A percentile compares a stretch with the other conserved stretches of the same genome.
These are phyloP conservation scores for Brachypodius melanocephalos DNA, from an alignment of 2,113 vertebrate species.

Conservation along the genomic window DNA sequence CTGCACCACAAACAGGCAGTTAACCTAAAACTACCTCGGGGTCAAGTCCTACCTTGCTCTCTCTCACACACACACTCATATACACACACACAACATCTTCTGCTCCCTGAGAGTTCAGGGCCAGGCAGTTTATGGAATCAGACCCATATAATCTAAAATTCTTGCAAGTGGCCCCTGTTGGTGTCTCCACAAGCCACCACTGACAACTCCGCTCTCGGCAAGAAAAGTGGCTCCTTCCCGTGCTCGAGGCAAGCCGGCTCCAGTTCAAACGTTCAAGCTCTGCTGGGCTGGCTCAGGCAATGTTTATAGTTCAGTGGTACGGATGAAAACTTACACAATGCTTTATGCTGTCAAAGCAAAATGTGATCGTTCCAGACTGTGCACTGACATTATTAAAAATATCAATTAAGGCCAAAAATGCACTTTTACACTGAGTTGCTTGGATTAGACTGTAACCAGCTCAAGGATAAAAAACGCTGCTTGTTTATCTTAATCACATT, in stretches of 20 bases:
- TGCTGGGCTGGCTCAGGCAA: background rate
- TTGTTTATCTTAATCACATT: conserved; percentile 68
- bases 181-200: background rate
- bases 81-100: background rate
- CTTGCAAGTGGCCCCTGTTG: background rate
- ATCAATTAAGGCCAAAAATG: conserved; percentile 70
- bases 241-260: background rate
- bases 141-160: background rate
- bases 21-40: background rate
- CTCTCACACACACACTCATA: background rate
- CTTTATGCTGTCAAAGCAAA: conserved; percentile 66
- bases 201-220: background rate
- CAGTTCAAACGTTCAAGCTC: conserved; percentile 46
- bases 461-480: conserved; percentile 56
- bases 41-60: background rate
- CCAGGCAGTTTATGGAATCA: background rate
- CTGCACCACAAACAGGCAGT: background rate
- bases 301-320: conserved; percentile 50
- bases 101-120: background rate
- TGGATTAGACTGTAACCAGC: conserved; percentile 61
- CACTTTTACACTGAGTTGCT: conserved; percentile 59
- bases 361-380: conserved; percentile 45
- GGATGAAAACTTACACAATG: conserved; percentile 44
- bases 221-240: background rate
- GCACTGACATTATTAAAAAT: conserved; percentile 61